Percentiles rank a stretch among this genome's conserved stretches.
Conservation (phyloP, 2,797 vertebrate genomes). For the Micrastur ruficollis region DNA sequence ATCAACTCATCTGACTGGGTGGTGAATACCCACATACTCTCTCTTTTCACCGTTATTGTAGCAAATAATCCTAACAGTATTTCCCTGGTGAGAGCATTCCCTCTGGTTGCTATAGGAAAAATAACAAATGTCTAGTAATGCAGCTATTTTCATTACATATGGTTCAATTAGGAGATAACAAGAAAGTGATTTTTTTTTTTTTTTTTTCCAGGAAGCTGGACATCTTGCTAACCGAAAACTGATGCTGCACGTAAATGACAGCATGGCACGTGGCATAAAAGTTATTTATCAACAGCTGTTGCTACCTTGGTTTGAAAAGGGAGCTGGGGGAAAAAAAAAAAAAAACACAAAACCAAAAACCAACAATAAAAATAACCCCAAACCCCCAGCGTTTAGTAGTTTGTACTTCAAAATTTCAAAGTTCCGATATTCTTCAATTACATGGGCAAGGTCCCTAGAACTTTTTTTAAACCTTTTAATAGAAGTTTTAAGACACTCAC, state of each 20-base stretch:
- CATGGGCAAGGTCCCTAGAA: not conserved
- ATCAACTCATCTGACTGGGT: not conserved
- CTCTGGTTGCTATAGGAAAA: not conserved
- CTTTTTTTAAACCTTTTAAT: not conserved
- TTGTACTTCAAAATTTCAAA: not conserved
- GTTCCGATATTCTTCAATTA: not conserved
- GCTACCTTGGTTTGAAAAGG: not conserved
- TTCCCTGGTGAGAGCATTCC: not conserved
- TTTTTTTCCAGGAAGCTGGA: not conserved
- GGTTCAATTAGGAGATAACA: not conserved
- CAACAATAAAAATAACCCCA: not conserved
- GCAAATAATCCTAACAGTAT: not conserved
- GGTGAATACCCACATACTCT: not conserved
- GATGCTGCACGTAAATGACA: not conserved
- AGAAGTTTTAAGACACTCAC: slow-evolving; percentile 8
- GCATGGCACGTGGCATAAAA: not conserved
- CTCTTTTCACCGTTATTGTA: not conserved
- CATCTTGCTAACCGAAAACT: not conserved
- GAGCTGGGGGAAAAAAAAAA: not conserved
- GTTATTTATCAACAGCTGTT: not conserved
- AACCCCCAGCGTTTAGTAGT: not conserved
- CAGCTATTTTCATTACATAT: not conserved
- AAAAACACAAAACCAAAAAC: not conserved
- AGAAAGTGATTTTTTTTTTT: not conserved
- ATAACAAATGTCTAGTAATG: not conserved